Percentiles rank a stretch among this genome's conserved stretches.
Conservation (phyloP, 2,113 vertebrate genomes). For the Dermatemys mawii region DNA sequence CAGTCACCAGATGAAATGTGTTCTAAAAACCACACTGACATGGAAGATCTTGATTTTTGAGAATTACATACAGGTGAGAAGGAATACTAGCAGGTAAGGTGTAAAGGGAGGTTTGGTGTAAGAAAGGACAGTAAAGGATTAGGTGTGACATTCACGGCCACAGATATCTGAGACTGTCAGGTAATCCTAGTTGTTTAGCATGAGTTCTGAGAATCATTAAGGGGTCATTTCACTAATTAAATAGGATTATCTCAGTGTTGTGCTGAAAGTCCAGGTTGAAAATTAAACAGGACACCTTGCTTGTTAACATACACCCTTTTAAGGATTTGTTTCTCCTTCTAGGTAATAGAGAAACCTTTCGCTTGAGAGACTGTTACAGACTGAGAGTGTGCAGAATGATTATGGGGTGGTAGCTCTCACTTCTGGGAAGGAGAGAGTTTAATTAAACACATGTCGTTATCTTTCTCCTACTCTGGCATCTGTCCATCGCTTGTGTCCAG, state of each 20-base stretch:
- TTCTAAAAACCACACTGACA: background rate
- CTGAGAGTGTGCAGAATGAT: background rate
- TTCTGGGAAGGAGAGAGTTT: background rate
- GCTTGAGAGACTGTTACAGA: background rate
- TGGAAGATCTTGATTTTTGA: background rate
- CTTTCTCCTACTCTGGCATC: rapidly evolving
- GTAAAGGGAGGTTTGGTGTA: too few relatives aligned
- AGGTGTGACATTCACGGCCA: background rate
- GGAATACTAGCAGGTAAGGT: background rate
- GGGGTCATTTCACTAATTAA: background rate
- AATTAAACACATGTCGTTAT: background rate
- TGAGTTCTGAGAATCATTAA: background rate
- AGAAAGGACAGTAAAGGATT: rapidly evolving
- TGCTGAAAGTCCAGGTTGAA: background rate
- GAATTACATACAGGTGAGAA: background rate
- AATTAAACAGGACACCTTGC: background rate
- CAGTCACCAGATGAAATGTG: background rate
- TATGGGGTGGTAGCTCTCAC: background rate
- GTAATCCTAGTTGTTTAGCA: background rate
- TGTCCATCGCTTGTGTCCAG: rapidly evolving
- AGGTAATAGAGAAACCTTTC: background rate
- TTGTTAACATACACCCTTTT: background rate
- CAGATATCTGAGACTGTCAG: background rate
- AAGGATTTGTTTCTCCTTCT: background rate
- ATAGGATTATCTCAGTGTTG: background rate